Conservation (phyloP, 2,888 invertebrate species). For the Marasmarcha lunaedactyla region DNA sequence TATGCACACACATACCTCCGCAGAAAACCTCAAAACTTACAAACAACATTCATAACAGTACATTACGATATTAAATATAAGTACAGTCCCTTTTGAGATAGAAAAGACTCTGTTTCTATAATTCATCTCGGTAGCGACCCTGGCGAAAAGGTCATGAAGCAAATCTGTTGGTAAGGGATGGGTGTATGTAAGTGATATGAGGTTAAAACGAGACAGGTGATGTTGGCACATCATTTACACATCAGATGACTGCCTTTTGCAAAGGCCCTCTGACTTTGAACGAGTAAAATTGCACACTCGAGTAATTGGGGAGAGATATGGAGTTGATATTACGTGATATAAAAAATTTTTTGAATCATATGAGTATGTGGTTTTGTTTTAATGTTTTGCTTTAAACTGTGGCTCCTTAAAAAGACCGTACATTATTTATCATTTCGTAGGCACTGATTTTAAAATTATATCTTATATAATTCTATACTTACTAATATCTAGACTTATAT, state of each 20-base stretch:
- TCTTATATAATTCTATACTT: too few species aligned
- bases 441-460: too few species aligned
- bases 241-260: constrained; percentile 42
- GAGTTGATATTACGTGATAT: constrained; percentile 22
- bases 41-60: not conserved
- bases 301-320: constrained; percentile 29
- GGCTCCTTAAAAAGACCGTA: too few species aligned
- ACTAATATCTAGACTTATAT: too few species aligned
- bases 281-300: constrained; percentile 36
- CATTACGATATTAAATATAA: not conserved
- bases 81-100: not conserved
- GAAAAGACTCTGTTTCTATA: constrained; percentile 7
- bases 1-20: too few species aligned
- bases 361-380: too few species aligned
- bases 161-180: constrained; percentile 13
- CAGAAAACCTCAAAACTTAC: not conserved
- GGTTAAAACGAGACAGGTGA: constrained; percentile 14
- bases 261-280: constrained; percentile 30
- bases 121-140: constrained; percentile 18
- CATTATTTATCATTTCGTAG: too few species aligned
- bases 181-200: constrained; percentile 6
- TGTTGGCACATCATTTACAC: constrained; percentile 45
- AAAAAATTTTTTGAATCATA: too few species aligned
- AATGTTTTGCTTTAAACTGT: too few species aligned
- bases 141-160: constrained; percentile 19